Evolutionary conservation across 2,888 invertebrate genomes (phyloP).

Genomic region (Psylliodes chrysocephalus): DNA sequence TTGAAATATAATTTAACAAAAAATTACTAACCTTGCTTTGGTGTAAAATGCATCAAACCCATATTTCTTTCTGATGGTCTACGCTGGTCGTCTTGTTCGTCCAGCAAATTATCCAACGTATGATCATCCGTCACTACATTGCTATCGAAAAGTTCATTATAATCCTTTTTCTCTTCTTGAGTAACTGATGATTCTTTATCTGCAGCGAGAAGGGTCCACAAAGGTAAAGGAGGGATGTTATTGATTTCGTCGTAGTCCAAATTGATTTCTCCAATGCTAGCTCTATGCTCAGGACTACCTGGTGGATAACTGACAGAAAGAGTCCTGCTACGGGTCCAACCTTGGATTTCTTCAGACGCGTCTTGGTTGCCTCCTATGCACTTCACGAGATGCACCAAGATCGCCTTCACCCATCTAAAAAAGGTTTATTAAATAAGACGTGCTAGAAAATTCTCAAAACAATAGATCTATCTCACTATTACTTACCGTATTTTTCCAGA

Average conservation of each 20-base stretch:
- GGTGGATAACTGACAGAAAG: conserved; percentile 87
- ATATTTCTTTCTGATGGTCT: conserved; percentile 63
- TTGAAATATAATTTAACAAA: not conserved
- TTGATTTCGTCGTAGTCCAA: conserved; percentile 95
- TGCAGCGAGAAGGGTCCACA: conserved; percentile 95
- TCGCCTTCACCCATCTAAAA: conserved; percentile 92
- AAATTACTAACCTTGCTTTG: conserved; percentile 71
- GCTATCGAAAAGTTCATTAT: conserved; percentile 90
- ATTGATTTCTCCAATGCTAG: conserved; percentile 88
- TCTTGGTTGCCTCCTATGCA: conserved; percentile 69
- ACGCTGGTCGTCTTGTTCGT: conserved; percentile 71
- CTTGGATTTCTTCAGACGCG: conserved; percentile 67
- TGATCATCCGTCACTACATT: conserved; percentile 79
- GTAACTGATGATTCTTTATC: conserved; percentile 81
- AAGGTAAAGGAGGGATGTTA: conserved; percentile 96
- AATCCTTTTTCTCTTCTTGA: conserved; percentile 72
- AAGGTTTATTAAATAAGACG: not conserved
- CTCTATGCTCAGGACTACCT: conserved; percentile 82
- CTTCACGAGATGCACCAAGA: conserved; percentile 94
- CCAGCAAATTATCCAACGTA: conserved; percentile 81
- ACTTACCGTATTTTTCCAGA: conserved; percentile 86
- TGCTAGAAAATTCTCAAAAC: too few relatives aligned
- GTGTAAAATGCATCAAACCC: conserved; percentile 84
- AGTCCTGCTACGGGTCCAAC: conserved; percentile 90
- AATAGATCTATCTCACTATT: not conserved